phyloP scores from a whole-genome alignment of 2,113 vertebrate species.

The Chamaetylas fuelleborni region DNA sequence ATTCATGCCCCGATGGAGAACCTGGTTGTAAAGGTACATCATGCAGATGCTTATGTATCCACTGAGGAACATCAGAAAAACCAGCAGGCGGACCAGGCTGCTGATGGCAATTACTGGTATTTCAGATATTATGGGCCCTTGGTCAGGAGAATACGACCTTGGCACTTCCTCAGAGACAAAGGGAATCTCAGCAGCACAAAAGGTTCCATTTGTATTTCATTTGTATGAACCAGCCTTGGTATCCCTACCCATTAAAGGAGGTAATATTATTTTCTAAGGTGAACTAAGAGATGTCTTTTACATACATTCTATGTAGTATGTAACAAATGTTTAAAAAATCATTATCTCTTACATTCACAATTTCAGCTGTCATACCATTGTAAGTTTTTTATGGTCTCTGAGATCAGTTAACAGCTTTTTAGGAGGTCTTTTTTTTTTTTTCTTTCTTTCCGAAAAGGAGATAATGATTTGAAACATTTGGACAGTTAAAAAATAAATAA shows the following conservation, averaged over 20 bases:
- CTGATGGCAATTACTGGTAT: background rate
- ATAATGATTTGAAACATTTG: background rate
- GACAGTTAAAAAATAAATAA: background rate
- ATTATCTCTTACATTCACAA: background rate
- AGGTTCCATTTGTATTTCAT: background rate
- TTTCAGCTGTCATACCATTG: background rate
- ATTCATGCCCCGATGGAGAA: background rate
- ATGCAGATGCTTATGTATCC: background rate
- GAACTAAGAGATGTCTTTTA: background rate
- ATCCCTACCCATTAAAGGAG: background rate
- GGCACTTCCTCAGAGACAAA: background rate
- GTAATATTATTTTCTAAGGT: background rate
- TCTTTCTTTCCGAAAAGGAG: rapidly evolving
- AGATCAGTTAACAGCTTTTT: background rate
- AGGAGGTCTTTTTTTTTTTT: rapidly evolving
- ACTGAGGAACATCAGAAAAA: background rate
- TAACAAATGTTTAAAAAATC: background rate
- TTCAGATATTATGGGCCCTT: background rate
- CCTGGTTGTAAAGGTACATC: background rate
- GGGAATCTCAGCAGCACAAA: background rate
- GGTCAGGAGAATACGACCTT: background rate
- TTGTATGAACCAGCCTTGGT: background rate
- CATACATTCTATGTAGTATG: background rate
- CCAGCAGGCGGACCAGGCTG: background rate
- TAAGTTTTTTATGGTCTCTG: background rate